Conservation (phyloP, 2,888 invertebrate species). For the Oxyteleia sp. region DNA sequence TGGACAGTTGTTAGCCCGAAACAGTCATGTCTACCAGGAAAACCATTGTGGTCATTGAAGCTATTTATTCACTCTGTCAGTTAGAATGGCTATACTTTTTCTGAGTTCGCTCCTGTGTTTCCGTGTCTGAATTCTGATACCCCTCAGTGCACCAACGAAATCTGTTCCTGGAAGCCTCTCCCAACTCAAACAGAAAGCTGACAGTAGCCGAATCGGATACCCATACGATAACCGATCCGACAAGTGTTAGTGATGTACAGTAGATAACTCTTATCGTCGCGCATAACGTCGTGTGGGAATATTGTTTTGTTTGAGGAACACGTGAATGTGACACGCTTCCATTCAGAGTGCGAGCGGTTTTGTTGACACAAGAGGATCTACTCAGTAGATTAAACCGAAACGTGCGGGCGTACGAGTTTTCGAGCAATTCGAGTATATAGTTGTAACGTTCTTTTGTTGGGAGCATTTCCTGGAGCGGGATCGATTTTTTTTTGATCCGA, state of each 20-base stretch:
- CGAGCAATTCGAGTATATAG: constrained; percentile 22
- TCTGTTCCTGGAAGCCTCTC: background rate
- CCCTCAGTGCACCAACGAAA: background rate
- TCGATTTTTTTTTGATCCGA: constrained; percentile 40
- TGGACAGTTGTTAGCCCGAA: too few species aligned
- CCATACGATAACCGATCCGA: constrained; percentile 4
- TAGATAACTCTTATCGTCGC: constrained; percentile 39
- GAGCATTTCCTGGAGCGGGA: constrained; percentile 7
- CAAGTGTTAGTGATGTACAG: constrained; percentile 25
- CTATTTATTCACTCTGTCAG: too few species aligned
- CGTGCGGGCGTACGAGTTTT: constrained; percentile 9
- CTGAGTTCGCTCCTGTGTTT: background rate
- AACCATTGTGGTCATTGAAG: too few species aligned
- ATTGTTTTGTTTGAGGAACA: constrained; percentile 42
- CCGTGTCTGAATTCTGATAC: background rate
- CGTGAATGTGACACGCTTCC: constrained; percentile 43
- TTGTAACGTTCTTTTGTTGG: constrained; percentile 11
- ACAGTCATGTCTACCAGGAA: too few species aligned
- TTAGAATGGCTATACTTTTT: background rate
- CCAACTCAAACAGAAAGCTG: background rate
- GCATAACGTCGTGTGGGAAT: constrained; percentile 29
- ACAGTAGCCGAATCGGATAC: constrained; percentile 12
- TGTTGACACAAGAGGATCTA: constrained; percentile 37
- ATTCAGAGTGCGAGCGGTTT: constrained; percentile 1
- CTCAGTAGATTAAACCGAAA: constrained; percentile 16